Evolutionary conservation across 2,113 vertebrate species (phyloP).

Genomic region (Heliornis fulica): DNA sequence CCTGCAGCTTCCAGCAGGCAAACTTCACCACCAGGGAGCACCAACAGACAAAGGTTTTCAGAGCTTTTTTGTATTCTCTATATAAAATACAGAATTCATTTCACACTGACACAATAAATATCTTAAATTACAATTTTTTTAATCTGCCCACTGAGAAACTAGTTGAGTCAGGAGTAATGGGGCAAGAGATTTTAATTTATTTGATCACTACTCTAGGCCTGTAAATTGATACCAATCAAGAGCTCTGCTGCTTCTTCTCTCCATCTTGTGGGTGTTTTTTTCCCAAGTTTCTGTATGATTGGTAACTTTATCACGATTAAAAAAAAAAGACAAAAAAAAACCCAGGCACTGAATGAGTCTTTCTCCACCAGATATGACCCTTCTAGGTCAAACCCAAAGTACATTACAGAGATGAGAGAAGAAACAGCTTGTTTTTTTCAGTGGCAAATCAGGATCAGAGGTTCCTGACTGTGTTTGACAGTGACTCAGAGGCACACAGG

Average conservation of each 20-base stretch:
- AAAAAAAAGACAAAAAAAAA: not conserved
- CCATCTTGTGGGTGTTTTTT: not conserved
- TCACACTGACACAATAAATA: not conserved
- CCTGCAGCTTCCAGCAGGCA: not conserved
- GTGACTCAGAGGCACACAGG: not conserved
- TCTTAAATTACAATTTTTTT: not conserved
- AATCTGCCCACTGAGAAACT: not conserved
- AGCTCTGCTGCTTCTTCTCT: not conserved
- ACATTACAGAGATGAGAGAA: not conserved
- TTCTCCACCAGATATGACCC: not conserved
- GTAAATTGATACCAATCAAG: not conserved
- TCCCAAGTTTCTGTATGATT: not conserved
- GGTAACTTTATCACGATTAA: not conserved
- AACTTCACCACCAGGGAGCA: slow-evolving; percentile 59
- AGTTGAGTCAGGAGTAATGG: not conserved
- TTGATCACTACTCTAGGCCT: not conserved
- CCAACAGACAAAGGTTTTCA: slow-evolving; percentile 1
- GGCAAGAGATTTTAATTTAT: not conserved
- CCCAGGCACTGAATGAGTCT: not conserved
- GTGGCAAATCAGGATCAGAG: not conserved
- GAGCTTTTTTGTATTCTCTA: not conserved
- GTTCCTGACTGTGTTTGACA: not conserved
- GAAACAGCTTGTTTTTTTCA: not conserved
- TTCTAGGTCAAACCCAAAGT: not conserved
- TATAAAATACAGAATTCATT: not conserved